Evolutionary conservation across 2,113 vertebrate genomes (phyloP).

Genomic region (Oceanodroma tethys): DNA sequence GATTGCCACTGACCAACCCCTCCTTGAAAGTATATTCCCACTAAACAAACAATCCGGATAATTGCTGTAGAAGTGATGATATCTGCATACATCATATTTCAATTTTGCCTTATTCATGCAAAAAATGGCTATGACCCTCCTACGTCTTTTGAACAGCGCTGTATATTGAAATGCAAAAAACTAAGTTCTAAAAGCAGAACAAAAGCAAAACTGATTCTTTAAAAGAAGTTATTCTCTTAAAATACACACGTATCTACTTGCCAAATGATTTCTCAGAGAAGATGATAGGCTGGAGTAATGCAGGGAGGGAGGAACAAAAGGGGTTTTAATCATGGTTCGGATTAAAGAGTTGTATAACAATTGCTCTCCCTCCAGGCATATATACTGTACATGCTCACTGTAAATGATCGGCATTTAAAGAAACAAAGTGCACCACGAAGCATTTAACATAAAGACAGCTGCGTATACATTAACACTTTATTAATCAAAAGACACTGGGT

Average conservation of each 20-base stretch:
- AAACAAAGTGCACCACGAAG: conserved; percentile 13
- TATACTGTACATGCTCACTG: conserved; percentile 22
- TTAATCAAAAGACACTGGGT: background rate
- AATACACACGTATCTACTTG: conserved; percentile 54
- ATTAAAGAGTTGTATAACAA: conserved; percentile 65
- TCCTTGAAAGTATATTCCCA: conserved; percentile 8
- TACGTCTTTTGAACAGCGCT: background rate
- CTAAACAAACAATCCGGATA: conserved; percentile 41
- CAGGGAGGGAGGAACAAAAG: conserved; percentile 57
- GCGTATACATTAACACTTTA: conserved; percentile 27
- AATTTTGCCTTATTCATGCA: conserved; percentile 49
- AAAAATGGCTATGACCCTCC: conserved; percentile 53
- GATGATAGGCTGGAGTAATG: conserved; percentile 55
- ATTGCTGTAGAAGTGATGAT: conserved; percentile 49
- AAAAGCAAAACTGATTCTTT: conserved; percentile 43
- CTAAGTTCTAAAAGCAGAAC: conserved; percentile 47
- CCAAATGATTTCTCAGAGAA: conserved; percentile 56
- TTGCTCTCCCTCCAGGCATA: conserved; percentile 56
- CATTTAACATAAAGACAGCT: conserved; percentile 17
- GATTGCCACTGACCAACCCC: conserved; percentile 36
- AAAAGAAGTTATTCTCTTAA: conserved; percentile 46
- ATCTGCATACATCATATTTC: conserved; percentile 57
- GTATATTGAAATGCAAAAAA: conserved; percentile 41
- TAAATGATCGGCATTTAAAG: conserved; percentile 46
- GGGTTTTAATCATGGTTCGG: conserved; percentile 48